These are phyloP conservation scores for Gila robusta DNA, from an alignment of 2,797 vertebrate genomes.

Conservation along the genomic window DNA sequence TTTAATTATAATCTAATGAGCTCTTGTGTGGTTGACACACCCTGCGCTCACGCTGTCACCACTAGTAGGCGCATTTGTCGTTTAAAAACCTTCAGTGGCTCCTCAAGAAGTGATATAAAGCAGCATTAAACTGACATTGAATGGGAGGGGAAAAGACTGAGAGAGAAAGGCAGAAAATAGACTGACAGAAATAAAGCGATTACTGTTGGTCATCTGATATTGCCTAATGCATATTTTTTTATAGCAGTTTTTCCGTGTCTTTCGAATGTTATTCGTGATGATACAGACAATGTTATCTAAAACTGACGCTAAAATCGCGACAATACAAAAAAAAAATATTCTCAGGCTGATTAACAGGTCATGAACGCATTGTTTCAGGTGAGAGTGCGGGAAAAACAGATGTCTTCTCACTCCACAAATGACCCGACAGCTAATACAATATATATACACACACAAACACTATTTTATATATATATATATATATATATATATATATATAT, in stretches of 20 bases:
- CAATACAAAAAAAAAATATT: not conserved
- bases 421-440: not conserved
- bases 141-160: slow-evolving; percentile 18
- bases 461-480: too few relatives aligned
- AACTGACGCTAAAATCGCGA: not conserved
- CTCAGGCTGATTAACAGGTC: not conserved
- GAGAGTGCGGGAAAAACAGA: not conserved
- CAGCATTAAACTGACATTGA: slow-evolving; percentile 28
- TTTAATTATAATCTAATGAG: slow-evolving; percentile 42
- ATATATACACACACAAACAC: too few relatives aligned
- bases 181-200: not conserved
- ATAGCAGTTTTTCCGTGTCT: too few relatives aligned
- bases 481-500: too few relatives aligned
- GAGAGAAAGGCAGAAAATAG: not conserved
- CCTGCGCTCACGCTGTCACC: slow-evolving; percentile 63
- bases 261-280: not conserved
- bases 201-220: not conserved
- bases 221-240: not conserved
- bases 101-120: slow-evolving; percentile 32
- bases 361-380: not conserved
- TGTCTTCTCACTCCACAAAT: not conserved
- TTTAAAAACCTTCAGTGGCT: slow-evolving; percentile 72
- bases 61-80: slow-evolving; percentile 86
- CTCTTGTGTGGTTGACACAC: slow-evolving; percentile 43
- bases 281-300: not conserved